Evolutionary conservation across 2,888 invertebrate genomes (phyloP).

Genomic region (Polyommatus iphigenia): DNA sequence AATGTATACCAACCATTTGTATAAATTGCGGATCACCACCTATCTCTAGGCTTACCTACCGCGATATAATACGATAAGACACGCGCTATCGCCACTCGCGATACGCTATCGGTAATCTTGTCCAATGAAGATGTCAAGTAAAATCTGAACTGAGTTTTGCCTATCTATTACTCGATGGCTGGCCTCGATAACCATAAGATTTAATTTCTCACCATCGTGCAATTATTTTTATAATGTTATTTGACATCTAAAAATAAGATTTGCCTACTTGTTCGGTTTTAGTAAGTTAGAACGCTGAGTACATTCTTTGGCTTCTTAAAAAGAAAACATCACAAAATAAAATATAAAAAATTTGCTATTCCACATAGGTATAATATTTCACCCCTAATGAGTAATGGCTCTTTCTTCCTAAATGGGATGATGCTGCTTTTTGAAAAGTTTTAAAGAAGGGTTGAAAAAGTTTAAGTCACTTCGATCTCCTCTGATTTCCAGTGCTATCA

Average conservation of each 20-base stretch:
- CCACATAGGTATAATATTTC: no score
- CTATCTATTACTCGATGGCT: not conserved
- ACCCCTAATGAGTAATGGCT: no score
- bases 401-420: no score
- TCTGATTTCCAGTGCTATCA: no score
- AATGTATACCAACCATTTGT: conserved; percentile 67
- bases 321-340: no score
- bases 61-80: conserved; percentile 45
- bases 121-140: conserved; percentile 21
- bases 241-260: not conserved
- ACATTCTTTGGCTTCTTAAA: no score
- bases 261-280: not conserved
- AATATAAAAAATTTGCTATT: no score
- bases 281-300: not conserved
- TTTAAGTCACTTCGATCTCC: no score
- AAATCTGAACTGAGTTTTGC: conserved; percentile 20
- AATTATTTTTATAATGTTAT: not conserved
- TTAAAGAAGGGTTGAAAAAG: no score
- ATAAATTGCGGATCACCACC: conserved; percentile 53
- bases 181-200: not conserved
- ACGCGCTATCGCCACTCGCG: conserved; percentile 30
- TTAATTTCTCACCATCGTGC: not conserved
- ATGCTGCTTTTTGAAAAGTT: no score
- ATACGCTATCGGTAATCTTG: conserved; percentile 31
- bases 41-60: conserved; percentile 49